Percentiles rank a stretch among this genome's conserved stretches.
Evolutionary conservation across 2,888 invertebrate genomes (phyloP).

Genomic region (Sesia bembeciformis): DNA sequence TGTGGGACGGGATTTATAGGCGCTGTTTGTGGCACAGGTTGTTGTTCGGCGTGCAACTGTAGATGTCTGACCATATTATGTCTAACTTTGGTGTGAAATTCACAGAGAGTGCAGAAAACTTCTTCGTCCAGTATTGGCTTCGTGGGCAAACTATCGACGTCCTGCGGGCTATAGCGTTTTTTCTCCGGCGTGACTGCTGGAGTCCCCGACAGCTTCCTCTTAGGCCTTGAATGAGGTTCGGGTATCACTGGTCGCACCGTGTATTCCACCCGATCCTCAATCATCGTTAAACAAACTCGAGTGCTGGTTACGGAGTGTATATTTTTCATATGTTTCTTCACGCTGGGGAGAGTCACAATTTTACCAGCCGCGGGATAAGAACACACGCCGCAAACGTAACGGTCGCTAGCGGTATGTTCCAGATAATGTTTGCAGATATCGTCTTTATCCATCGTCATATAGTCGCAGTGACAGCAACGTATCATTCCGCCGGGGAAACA

Average conservation of each 20-base stretch:
- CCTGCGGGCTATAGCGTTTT: conserved; percentile 69
- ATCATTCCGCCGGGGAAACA: conserved; percentile 12
- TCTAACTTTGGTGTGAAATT: conserved; percentile 80
- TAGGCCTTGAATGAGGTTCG: conserved; percentile 11
- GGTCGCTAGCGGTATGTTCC: conserved; percentile 6
- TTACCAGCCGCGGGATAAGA: not conserved
- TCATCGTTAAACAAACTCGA: not conserved
- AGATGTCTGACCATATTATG: conserved; percentile 83
- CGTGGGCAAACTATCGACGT: conserved; percentile 77
- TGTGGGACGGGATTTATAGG: conserved; percentile 90
- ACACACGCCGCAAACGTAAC: conserved; percentile 27
- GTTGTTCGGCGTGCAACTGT: conserved; percentile 77
- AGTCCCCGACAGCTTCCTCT: conserved; percentile 17
- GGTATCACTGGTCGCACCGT: conserved; percentile 1
- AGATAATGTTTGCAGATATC: conserved; percentile 30
- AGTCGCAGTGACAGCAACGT: conserved; percentile 20
- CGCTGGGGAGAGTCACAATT: conserved; percentile 6
- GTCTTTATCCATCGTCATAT: conserved; percentile 6
- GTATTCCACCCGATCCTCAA: not conserved
- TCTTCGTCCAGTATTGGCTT: conserved; percentile 76
- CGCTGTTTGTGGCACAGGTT: conserved; percentile 77
- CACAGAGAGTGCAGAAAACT: conserved; percentile 78
- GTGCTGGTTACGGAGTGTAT: conserved; percentile 16
- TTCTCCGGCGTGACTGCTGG: conserved; percentile 11
- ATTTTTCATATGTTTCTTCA: conserved; percentile 25